Conservation (phyloP, 2,113 vertebrate genomes). For the Bothrops jararaca region DNA sequence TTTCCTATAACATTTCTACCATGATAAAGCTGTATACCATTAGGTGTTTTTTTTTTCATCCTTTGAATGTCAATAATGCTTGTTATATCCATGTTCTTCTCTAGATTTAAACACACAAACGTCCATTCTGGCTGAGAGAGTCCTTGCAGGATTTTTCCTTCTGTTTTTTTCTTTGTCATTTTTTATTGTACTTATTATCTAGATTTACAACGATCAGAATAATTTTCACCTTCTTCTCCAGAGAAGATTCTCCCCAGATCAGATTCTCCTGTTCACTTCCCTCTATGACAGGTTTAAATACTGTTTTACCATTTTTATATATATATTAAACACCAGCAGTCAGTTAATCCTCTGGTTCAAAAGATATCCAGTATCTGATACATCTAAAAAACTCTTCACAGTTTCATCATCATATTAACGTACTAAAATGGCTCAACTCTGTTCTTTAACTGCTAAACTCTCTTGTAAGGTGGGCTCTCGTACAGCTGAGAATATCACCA, state of each 20-base stretch:
- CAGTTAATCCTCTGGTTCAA: neutral
- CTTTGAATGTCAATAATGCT: neutral
- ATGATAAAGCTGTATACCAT: neutral
- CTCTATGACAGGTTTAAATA: neutral
- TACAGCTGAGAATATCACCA: neutral
- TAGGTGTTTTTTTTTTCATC: neutral
- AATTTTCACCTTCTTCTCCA: neutral
- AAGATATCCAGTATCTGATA: neutral
- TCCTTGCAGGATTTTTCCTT: neutral
- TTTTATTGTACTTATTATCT: neutral
- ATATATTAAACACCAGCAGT: neutral
- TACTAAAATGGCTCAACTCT: neutral
- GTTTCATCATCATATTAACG: neutral
- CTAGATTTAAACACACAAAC: neutral
- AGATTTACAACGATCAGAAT: neutral
- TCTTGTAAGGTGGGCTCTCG: neutral
- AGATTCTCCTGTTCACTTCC: neutral
- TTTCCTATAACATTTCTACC: neutral
- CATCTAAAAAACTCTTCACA: neutral
- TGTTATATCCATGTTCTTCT: neutral
- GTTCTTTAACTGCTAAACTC: neutral
- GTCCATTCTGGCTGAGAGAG: neutral
- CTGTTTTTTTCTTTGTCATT: neutral
- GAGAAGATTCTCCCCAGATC: neutral
- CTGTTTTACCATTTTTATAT: neutral